Conservation (phyloP, 2,888 invertebrate genomes). For the Oscheius onirici region DNA sequence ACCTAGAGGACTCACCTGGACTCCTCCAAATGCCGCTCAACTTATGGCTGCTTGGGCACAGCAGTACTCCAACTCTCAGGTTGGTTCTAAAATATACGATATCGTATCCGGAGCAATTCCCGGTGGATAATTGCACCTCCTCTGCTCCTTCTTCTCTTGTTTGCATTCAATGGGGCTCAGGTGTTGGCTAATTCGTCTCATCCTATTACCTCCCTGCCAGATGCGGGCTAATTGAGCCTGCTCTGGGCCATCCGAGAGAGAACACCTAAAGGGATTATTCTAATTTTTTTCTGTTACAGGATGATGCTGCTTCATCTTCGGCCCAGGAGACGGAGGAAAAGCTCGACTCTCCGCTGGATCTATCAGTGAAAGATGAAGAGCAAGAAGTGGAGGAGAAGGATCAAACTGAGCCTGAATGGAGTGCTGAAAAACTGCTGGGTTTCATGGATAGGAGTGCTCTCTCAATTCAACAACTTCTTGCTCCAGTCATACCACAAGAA, state of each 20-base stretch:
- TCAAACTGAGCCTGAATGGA: conserved; percentile 49
- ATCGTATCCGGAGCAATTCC: conserved; percentile 3
- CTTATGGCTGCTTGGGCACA: conserved; percentile 59
- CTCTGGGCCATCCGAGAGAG: conserved; percentile 13
- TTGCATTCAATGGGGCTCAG: conserved; percentile 36
- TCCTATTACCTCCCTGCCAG: conserved; percentile 37
- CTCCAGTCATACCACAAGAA: conserved; percentile 36
- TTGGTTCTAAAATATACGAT: conserved; percentile 5
- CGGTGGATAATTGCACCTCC: conserved; percentile 27
- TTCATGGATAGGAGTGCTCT: conserved; percentile 50
- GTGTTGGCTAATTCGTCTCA: conserved; percentile 35
- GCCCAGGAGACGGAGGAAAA: conserved; percentile 23
- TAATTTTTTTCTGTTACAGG: conserved; percentile 1
- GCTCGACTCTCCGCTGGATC: conserved; percentile 54
- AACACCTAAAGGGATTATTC: conserved; percentile 18
- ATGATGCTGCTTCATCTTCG: conserved; percentile 1
- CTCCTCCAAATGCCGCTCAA: conserved; percentile 40
- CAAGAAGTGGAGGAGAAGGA: conserved; percentile 17
- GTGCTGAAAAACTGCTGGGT: conserved; percentile 52
- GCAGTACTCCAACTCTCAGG: conserved; percentile 33
- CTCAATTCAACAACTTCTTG: conserved; percentile 49
- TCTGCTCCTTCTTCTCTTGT: conserved; percentile 24
- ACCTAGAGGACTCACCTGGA: conserved; percentile 32
- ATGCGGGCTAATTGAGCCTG: conserved; percentile 21
- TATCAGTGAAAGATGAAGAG: conserved; percentile 39